These are phyloP conservation scores for Acheta domesticus DNA, from an alignment of 2,888 invertebrate genomes.

Conservation along the genomic window DNA sequence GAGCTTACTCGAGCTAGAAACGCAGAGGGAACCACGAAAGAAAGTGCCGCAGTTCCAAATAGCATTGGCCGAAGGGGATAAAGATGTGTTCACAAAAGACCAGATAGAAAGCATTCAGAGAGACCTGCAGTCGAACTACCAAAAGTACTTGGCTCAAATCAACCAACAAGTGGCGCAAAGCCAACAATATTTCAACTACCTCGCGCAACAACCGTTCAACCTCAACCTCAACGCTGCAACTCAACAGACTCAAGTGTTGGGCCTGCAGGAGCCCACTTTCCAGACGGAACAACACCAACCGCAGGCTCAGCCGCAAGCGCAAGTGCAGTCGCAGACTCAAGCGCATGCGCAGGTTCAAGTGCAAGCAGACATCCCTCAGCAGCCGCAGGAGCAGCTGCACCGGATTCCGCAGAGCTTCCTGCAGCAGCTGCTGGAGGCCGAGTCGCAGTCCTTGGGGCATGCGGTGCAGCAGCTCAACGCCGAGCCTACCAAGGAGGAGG, in stretches of 20 bases:
- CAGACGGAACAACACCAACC: neutral
- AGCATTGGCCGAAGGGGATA: neutral
- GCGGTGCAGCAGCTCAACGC: too few species aligned
- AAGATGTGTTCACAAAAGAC: neutral
- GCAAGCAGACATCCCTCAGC: neutral
- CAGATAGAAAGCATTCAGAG: neutral
- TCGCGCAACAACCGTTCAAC: neutral
- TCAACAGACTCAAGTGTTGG: neutral
- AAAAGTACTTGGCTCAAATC: neutral
- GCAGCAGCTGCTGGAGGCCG: conserved; percentile 21
- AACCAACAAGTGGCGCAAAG: neutral
- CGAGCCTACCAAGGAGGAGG: too few species aligned
- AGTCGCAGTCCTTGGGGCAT: neutral
- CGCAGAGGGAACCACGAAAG: too few species aligned
- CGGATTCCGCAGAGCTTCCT: neutral
- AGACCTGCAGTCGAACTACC: neutral
- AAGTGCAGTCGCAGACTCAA: neutral
- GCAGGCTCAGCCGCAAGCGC: neutral
- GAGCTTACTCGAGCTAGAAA: neutral
- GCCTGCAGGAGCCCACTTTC: neutral
- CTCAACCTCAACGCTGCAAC: neutral
- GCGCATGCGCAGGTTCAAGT: neutral
- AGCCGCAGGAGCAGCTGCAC: neutral
- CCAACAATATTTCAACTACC: neutral
- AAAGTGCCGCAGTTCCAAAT: neutral